These are phyloP conservation scores for Xylocampa areola DNA, from an alignment of 2,888 invertebrate species.

Conservation along the genomic window DNA sequence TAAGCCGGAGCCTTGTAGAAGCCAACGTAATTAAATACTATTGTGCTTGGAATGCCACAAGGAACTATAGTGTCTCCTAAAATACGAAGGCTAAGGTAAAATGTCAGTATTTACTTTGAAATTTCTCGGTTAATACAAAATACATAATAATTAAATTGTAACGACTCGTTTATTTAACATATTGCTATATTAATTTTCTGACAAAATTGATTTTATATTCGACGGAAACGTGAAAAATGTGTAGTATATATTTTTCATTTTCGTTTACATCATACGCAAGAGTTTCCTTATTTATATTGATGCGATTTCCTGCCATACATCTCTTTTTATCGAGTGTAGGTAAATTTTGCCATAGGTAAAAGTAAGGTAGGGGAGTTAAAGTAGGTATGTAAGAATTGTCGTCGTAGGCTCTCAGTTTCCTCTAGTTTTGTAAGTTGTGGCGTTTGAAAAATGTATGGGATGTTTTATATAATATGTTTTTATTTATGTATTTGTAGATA, in stretches of 20 bases:
- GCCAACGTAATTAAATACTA: slow-evolving; percentile 7
- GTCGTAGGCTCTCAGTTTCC: background rate
- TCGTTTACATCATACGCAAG: slow-evolving; percentile 29
- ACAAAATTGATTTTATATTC: slow-evolving; percentile 43
- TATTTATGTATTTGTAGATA: background rate
- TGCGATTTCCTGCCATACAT: slow-evolving; percentile 24
- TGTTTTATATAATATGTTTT: background rate
- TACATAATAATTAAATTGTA: no score
- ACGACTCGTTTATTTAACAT: slow-evolving; percentile 6
- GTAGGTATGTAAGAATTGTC: slow-evolving; percentile 12
- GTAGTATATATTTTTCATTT: slow-evolving; percentile 28
- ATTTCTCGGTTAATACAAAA: no score
- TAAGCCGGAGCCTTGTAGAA: slow-evolving; percentile 26
- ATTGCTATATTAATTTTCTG: slow-evolving; percentile 25
- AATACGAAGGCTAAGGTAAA: no score
- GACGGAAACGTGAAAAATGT: slow-evolving; percentile 29
- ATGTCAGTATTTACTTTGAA: no score
- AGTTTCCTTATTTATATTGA: slow-evolving; percentile 48
- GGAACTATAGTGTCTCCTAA: slow-evolving; percentile 24
- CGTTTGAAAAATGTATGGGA: slow-evolving; percentile 28
- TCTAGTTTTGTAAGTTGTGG: slow-evolving; percentile 10
- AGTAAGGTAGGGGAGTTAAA: slow-evolving; percentile 9
- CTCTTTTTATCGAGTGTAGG: slow-evolving; percentile 42
- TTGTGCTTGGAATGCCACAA: slow-evolving; percentile 25
- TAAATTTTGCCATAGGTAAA: slow-evolving; percentile 24